Conservation (phyloP, 2,888 invertebrate genomes). For the Barypeithes pellucidus region DNA sequence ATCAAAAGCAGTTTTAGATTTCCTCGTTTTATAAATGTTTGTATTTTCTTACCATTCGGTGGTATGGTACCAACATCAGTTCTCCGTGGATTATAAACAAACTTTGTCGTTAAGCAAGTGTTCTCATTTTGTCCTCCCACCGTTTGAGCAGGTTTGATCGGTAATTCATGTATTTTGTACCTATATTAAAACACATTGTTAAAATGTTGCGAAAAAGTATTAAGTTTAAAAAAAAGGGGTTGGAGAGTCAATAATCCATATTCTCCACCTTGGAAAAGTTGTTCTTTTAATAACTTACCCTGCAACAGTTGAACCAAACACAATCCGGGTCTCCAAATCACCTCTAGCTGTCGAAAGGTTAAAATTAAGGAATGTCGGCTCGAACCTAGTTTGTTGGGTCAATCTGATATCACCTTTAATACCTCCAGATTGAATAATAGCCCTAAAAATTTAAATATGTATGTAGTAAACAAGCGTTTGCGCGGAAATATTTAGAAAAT, state of each 20-base stretch:
- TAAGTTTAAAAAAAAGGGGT: too few species aligned
- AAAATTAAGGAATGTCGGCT: slow-evolving; percentile 87
- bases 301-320: slow-evolving; percentile 82
- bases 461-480: too few species aligned
- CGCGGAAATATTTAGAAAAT: too few species aligned
- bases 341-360: slow-evolving; percentile 78
- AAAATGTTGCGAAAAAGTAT: not conserved
- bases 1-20: too few species aligned
- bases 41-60: slow-evolving; percentile 75
- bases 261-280: too few species aligned
- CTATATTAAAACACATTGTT: slow-evolving; percentile 57
- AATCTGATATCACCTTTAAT: slow-evolving; percentile 86
- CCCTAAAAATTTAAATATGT: slow-evolving; percentile 72
- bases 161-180: slow-evolving; percentile 82
- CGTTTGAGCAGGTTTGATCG: slow-evolving; percentile 75
- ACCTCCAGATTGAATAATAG: slow-evolving; percentile 83
- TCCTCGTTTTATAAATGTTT: too few species aligned
- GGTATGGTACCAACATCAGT: slow-evolving; percentile 75
- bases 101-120: slow-evolving; percentile 81
- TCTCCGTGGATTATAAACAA: slow-evolving; percentile 83
- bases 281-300: slow-evolving; percentile 73
- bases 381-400: slow-evolving; percentile 86
- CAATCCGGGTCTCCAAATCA: slow-evolving; percentile 80
- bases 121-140: slow-evolving; percentile 69
- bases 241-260: too few species aligned